Evolutionary conservation across 2,888 invertebrate genomes (phyloP), one percentile per base, ranked within the genome.

Genomic region (Conops quadrifasciatus): DNA sequence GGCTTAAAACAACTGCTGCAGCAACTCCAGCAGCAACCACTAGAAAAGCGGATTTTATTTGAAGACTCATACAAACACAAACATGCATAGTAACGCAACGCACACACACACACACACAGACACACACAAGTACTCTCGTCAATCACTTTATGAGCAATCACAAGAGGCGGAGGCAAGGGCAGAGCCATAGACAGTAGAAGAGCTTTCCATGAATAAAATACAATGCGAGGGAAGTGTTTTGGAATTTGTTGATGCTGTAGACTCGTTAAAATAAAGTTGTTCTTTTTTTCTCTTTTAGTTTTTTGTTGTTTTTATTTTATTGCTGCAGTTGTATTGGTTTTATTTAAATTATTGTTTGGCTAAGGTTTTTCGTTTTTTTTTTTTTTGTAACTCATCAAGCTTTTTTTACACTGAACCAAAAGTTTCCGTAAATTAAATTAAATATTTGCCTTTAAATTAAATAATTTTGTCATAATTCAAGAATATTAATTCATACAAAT

Each of bases 261-360:
- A 68, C 60, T 68, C 51, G 68, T 62, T 68, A 62, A 68, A 68
- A 68, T 68, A 30, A 60, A 68, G 51, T 68, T 56, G 19, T 30
- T 19, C 21, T 13, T 19, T 60, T 19, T 30, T 60, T n/a, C n/a
- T 43, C 21, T 66, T 45, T 56, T 15, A 43, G 36, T 36, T 51
- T 28, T 24, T 28, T 58, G 58, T 2, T 58, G 58, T 28, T 58
- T 21, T 36, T 36, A 36, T 36, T 36, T 36, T 36, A 36, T 36
- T 36, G 36, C 5, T 36, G 36, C 36, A 36, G 36, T 36, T 62
- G 4, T 56, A 19, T 26, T 24, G 43, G 16, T 68, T 68, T 68
- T 68, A 68, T 60, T 68, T 68, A 45, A 47, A 68, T 51, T 51
- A 36, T 62, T 68, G 60, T 68, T 68, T 60, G 45, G 58, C 26